Base-by-base conservation (phyloP, 1,140 invertebrate species). In the Agrilus planipennis region DNA sequence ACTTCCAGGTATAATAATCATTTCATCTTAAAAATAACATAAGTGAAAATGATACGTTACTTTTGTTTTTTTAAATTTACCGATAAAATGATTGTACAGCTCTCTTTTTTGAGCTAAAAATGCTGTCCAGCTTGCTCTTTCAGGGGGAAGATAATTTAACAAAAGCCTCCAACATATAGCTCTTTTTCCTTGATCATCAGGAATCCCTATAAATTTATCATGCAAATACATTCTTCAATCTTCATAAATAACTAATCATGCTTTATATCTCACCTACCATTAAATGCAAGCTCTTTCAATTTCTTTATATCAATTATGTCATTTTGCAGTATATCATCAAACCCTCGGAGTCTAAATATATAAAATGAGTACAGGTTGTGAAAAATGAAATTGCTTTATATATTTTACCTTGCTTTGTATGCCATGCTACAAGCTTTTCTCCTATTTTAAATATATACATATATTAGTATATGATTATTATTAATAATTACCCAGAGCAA, bases 41-140 rank as follows among this genome's bases (percentile, higher is more conserved):
- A 25, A 25, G n/a, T n/a, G n/a, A n/a, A n/a, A n/a, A n/a, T n/a
- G n/a, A n/a, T n/a, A n/a, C n/a, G n/a, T n/a, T n/a, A n/a, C n/a
- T 25, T 25, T 25, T 25, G 22, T 25, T 25, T n/a, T n/a, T n/a
- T n/a, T n/a, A n/a, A n/a, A n/a, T 50, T 70, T 70, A 79, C 84
- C 77, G 32, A 93, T 81, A 62, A 92, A 90, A 50, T 87, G 83
- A 45, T 75, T 73, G 58, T 90, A 90, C 1, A 88, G 65, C 46
- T 78, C 69, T 45, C 86, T 68, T 57, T 88, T 85, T 41, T 77
- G 71, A 11, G 60, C 51, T 3, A 90, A 59, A 21, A 75, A 75
- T 46, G 75, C 58, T 5, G 71, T 62, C 79, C 84, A 85, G 41
- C 63, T 71, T 23, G 59, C 60, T 45, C 69, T 76, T 28, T 75